Base-by-base conservation (phyloP, 2,797 vertebrate species). In the Neosilurus hyrtlii region DNA sequence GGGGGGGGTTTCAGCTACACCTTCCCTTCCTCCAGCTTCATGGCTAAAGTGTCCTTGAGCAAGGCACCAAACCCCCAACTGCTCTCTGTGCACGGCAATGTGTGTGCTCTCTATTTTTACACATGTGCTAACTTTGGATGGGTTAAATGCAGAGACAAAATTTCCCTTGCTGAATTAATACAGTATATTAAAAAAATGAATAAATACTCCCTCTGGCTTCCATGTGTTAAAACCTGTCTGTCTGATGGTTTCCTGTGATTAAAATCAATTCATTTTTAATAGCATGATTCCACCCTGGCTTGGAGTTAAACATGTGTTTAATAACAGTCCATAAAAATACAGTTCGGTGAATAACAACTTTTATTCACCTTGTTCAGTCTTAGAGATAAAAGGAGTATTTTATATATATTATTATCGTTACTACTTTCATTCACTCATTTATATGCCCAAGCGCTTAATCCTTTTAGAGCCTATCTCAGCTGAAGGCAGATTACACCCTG, bases 141-240 rank as follows among this genome's bases (percentile, higher is more conserved):
- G 30, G 30, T 30, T 30, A 30, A 30, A 30, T 30, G 30, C 30
- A 30, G 30, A 30, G 30, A 30, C 30, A 30, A 30, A 30, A 30
- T 30, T 30, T 30, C 30, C 30, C 30, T 30, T 30, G 30, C 30
- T 30, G 30, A 2, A 30, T 30, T 30, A 30, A 30, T 30, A 30
- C 30, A 30, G 30, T 30, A 30, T 30, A 30, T 30, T 30, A 30
- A 30, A 30, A 30, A 30, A 30, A 30, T 30, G 30, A 30, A 30
- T 30, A 30, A 30, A 30, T 30, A 30, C 30, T 30, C 30, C 30
- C 73, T 43, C 20, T n/a, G 56, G 73, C 35, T 61, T 30, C 30
- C 54, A 76, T 61, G 30, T 37, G 73, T 61, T 43, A 15, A 61
- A 76, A 76, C 73, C 30, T 59, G 73, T 75, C 73, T 59, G 9